Evolutionary conservation across 2,797 vertebrate species (phyloP).

Genomic region (Clarias laeviceps): DNA sequence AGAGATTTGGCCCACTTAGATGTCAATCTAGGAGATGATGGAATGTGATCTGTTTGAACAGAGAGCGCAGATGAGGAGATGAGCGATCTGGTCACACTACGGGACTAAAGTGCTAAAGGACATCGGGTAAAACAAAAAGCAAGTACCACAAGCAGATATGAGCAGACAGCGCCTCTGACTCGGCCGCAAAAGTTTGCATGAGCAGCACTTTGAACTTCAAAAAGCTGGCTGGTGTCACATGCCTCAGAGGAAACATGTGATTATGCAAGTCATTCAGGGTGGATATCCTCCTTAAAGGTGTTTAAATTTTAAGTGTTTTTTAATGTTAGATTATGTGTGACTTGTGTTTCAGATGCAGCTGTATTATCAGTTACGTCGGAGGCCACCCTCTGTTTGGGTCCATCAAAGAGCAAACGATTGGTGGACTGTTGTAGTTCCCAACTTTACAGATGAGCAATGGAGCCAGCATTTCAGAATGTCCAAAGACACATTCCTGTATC

Average conservation of each 20-base stretch:
- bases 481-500: conserved; percentile 36
- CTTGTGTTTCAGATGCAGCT: conserved; percentile 23
- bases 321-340: background rate
- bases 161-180: no score
- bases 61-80: background rate
- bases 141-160: no score
- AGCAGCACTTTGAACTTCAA: no score
- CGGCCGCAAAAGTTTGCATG: no score
- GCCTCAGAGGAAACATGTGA: no score
- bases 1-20: background rate
- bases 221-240: no score
- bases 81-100: background rate
- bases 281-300: background rate
- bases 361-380: conserved; percentile 12
- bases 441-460: conserved; percentile 43
- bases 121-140: no score
- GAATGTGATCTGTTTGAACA: background rate
- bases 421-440: conserved; percentile 38
- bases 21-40: background rate
- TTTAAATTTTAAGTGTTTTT: background rate
- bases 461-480: conserved; percentile 45
- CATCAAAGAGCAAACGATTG: conserved; percentile 34
- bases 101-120: background rate
- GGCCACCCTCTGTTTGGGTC: conserved; percentile 35
- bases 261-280: background rate